Evolutionary conservation across 2,113 vertebrate species (phyloP).

Genomic region (Pollachius pollachius): DNA sequence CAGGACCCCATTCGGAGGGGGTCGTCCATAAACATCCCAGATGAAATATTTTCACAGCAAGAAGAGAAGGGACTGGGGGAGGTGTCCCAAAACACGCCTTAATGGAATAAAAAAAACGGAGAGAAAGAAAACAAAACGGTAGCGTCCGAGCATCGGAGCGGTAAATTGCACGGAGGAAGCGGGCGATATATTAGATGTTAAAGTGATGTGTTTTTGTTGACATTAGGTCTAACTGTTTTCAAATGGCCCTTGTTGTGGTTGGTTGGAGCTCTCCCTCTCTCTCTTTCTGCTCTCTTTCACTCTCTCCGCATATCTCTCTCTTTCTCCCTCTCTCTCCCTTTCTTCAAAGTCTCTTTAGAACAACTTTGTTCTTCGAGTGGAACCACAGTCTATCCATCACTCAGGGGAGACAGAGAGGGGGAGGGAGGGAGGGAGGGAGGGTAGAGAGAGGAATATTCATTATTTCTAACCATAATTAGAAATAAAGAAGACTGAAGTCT

Average conservation of each 20-base stretch:
- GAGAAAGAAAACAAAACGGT: constrained; percentile 25
- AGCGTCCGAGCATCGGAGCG: constrained; percentile 33
- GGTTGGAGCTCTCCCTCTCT: not conserved
- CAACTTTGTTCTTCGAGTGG: constrained; percentile 52
- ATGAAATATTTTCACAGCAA: constrained; percentile 64
- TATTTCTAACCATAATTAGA: too few species aligned
- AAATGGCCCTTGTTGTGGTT: constrained; percentile 32
- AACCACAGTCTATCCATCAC: constrained; percentile 53
- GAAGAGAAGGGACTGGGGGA: constrained; percentile 60
- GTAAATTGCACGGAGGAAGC: constrained; percentile 32
- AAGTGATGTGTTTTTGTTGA: constrained; percentile 55
- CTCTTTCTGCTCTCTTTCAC: not conserved
- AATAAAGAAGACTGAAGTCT: too few species aligned
- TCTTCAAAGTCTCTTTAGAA: constrained; percentile 49
- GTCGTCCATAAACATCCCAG: constrained; percentile 70
- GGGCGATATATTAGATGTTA: constrained; percentile 20
- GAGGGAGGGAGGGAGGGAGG: constrained; percentile 1
- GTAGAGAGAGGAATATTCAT: not conserved
- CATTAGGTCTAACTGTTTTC: constrained; percentile 39
- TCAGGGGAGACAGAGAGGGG: constrained; percentile 5
- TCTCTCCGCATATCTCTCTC: too few species aligned
- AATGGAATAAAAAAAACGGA: constrained; percentile 31
- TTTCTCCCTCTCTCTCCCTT: constrained; percentile 12
- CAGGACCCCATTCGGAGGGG: constrained; percentile 52
- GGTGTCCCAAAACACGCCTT: constrained; percentile 55